Evolutionary conservation across 2,113 vertebrate genomes (phyloP).

Genomic region (Silurus asotus): DNA sequence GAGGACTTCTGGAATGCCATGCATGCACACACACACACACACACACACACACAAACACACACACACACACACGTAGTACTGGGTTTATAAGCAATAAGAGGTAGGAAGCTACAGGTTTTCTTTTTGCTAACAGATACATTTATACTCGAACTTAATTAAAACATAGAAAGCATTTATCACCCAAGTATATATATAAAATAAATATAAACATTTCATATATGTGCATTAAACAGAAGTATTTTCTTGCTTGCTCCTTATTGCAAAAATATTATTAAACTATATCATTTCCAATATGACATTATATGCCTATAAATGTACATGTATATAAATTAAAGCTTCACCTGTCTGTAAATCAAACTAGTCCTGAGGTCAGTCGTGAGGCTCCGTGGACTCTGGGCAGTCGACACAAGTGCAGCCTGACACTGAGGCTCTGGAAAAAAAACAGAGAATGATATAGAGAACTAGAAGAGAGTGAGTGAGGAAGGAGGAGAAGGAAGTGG

Average conservation of each 20-base stretch:
- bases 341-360: constrained; percentile 7
- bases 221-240: not conserved
- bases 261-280: not conserved
- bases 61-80: not conserved
- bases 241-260: not conserved
- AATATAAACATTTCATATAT: not conserved
- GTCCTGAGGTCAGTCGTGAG: constrained; percentile 15
- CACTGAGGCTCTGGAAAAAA: constrained; percentile 39
- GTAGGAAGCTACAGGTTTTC: not conserved
- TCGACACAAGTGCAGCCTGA: constrained; percentile 69
- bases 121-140: not conserved
- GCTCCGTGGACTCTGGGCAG: constrained; percentile 76
- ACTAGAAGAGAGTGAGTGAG: not conserved
- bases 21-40: constrained; percentile 4
- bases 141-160: not conserved
- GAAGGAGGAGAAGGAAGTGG: constrained; percentile 59
- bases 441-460: not conserved
- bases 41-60: constrained; percentile 5
- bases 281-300: no score
- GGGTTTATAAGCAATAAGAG: constrained; percentile 27
- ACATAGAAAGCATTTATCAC: not conserved
- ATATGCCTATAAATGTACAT: not conserved
- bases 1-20: constrained; percentile 66
- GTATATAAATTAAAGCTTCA: not conserved
- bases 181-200: no score